These are phyloP conservation scores for Tineola bisselliella DNA, from an alignment of 2,888 invertebrate genomes.

Conservation along the genomic window DNA sequence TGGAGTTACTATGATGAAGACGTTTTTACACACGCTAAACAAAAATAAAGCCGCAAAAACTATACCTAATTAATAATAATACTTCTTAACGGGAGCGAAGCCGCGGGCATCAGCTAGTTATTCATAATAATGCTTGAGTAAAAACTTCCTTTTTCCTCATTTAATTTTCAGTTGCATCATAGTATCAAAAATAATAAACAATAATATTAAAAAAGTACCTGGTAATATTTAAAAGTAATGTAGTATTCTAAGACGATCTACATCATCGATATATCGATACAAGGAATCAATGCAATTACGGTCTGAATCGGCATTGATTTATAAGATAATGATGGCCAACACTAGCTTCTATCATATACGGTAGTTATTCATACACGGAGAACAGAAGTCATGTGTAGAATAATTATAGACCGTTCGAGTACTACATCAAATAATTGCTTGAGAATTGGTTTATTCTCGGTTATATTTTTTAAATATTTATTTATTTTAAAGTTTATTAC, in stretches of 20 bases:
- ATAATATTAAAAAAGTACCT: background rate
- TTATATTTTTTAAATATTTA: background rate
- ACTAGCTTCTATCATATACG: constrained; percentile 21
- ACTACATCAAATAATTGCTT: constrained; percentile 21
- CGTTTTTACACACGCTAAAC: too few relatives aligned
- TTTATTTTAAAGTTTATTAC: too few relatives aligned
- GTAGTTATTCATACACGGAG: constrained; percentile 29
- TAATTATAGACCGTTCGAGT: constrained; percentile 13
- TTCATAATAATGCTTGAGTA: too few relatives aligned
- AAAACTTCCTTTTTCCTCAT: too few relatives aligned
- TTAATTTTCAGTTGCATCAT: too few relatives aligned
- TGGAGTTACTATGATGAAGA: too few relatives aligned
- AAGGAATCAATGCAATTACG: constrained; percentile 40
- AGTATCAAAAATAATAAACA: too few relatives aligned
- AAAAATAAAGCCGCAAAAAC: too few relatives aligned
- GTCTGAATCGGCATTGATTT: constrained; percentile 47
- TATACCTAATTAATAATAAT: too few relatives aligned
- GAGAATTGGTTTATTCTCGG: background rate
- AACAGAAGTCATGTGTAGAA: constrained; percentile 28
- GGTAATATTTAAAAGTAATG: background rate
- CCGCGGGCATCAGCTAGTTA: too few relatives aligned
- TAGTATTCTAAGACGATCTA: background rate
- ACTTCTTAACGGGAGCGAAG: too few relatives aligned
- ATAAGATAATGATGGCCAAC: constrained; percentile 45
- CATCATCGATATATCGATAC: constrained; percentile 22